A percentile compares a stretch with the other conserved stretches of the same genome.
Conservation (phyloP, 2,888 invertebrate species). For the Gryllus longicercus region DNA sequence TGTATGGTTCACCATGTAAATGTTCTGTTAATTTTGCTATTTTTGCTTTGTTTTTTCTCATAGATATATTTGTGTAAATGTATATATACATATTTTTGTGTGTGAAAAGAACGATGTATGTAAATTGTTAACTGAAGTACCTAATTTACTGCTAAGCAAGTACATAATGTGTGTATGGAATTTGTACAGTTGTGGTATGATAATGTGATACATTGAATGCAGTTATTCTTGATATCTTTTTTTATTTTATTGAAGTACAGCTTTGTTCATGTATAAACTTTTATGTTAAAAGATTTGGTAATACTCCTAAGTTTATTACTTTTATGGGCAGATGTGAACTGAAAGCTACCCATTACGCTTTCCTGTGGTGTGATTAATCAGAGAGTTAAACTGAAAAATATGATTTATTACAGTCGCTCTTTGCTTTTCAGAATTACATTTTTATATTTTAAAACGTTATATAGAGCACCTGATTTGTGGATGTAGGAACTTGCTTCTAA, state of each 20-base stretch:
- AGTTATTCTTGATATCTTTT: background rate
- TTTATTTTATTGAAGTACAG: no score
- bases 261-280: no score
- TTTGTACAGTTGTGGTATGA: background rate
- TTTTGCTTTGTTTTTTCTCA: background rate
- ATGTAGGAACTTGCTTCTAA: background rate
- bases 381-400: no score
- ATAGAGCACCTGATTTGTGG: background rate
- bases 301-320: no score
- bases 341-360: no score
- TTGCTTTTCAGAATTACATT: no score
- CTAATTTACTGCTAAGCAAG: background rate
- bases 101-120: background rate
- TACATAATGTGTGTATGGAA: background rate
- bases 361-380: no score
- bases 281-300: no score
- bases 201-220: background rate
- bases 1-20: background rate
- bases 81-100: background rate
- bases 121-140: slow-evolving; percentile 8
- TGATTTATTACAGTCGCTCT: no score
- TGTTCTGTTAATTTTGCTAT: slow-evolving; percentile 10
- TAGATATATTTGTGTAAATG: background rate
- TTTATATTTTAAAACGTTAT: no score
- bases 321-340: no score